Percentiles rank a stretch among this genome's conserved stretches.
Evolutionary conservation across 37 sponge, comb jelly and placozoan species (phyloP).

Genomic region (Petrosia ficiformis): DNA sequence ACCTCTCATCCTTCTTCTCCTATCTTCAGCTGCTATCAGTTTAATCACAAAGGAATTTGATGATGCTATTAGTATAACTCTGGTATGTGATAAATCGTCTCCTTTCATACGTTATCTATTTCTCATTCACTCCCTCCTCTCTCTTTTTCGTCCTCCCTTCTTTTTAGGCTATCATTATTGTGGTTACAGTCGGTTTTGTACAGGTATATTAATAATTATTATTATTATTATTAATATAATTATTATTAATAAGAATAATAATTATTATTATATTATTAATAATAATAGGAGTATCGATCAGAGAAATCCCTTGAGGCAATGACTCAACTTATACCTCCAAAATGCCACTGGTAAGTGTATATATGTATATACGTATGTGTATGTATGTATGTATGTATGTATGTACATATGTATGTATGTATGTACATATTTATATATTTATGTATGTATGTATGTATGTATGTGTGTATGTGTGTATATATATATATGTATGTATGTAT

Average conservation of each 20-base stretch:
- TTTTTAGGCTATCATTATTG: constrained; percentile 89
- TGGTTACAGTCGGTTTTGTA: constrained; percentile 96
- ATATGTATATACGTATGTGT: too few relatives aligned
- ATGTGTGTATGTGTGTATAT: too few relatives aligned
- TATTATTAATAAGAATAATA: background rate
- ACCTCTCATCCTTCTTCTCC: constrained; percentile 90
- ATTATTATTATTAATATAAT: background rate
- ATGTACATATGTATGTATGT: too few relatives aligned
- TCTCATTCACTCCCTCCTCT: background rate
- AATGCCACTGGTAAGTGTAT: constrained; percentile 89
- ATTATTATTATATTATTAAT: background rate
- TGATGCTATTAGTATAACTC: constrained; percentile 95
- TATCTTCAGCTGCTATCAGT: constrained; percentile 92
- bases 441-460: too few relatives aligned
- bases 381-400: too few relatives aligned
- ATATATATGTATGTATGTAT: too few relatives aligned
- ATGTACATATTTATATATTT: too few relatives aligned
- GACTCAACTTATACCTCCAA: constrained; percentile 88
- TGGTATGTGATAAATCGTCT: constrained; percentile 47
- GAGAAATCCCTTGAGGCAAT: constrained; percentile 95
- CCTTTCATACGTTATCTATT: background rate
- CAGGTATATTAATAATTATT: constrained; percentile 53
- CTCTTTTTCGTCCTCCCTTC: background rate
- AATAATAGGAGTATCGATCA: constrained; percentile 88
- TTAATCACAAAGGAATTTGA: constrained; percentile 91